Evolutionary conservation across 2,797 vertebrate genomes (phyloP).

Genomic region (Channallabes apus): DNA sequence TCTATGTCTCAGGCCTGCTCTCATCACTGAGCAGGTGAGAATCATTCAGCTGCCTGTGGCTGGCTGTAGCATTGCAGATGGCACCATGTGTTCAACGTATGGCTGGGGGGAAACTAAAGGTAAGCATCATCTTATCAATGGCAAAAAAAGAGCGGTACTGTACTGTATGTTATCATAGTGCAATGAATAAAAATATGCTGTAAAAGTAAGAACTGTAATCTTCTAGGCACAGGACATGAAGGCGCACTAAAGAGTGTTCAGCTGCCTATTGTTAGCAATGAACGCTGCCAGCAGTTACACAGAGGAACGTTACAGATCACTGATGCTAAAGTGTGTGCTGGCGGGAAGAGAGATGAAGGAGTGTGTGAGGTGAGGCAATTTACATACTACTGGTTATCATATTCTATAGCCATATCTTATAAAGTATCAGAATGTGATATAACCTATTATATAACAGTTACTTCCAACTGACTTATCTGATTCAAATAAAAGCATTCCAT

Average conservation of each 20-base stretch:
- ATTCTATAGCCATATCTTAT: not conserved
- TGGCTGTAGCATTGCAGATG: conserved; percentile 90
- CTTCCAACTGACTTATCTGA: too few relatives aligned
- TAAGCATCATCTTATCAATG: conserved; percentile 54
- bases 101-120: conserved; percentile 99
- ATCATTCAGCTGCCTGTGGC: conserved; percentile 89
- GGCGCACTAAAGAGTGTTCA: conserved; percentile 85
- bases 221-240: conserved; percentile 84
- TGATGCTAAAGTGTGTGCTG: conserved; percentile 91
- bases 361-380: conserved; percentile 89
- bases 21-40: conserved; percentile 84
- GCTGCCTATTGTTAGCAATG: conserved; percentile 84
- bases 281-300: conserved; percentile 86
- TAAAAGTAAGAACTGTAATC: conserved; percentile 11
- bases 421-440: too few relatives aligned
- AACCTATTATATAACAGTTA: too few relatives aligned
- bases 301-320: conserved; percentile 86
- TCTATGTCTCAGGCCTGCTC: conserved; percentile 78
- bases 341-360: conserved; percentile 85
- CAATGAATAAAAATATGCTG: not conserved
- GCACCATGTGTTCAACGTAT: conserved; percentile 88
- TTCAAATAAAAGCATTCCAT: too few relatives aligned
- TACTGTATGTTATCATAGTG: not conserved
- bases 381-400: not conserved
- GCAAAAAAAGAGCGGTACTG: not conserved